phyloP scores from a whole-genome alignment of 2,113 vertebrate species.

The Neodon shergylaensis region DNA sequence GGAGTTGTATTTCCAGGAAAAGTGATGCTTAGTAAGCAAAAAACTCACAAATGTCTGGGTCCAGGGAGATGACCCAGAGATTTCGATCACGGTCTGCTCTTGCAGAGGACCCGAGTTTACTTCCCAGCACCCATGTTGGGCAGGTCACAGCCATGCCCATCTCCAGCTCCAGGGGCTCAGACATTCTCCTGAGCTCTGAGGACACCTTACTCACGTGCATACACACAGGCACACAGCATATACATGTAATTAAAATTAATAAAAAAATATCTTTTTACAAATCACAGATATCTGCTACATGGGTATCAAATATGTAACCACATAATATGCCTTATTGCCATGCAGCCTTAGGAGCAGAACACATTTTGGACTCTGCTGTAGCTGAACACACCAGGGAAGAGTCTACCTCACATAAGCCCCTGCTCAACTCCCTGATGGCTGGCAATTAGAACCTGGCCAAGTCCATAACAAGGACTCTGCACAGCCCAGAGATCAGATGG shows the following conservation, averaged over 20 bases:
- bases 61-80: background rate
- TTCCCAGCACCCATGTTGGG: background rate
- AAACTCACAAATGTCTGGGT: background rate
- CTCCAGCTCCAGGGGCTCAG: background rate
- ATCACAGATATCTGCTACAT: background rate
- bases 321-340: background rate
- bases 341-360: background rate
- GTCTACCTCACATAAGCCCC: background rate
- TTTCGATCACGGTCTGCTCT: background rate
- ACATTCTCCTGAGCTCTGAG: background rate
- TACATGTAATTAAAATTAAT: background rate
- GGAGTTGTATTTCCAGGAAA: background rate
- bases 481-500: background rate
- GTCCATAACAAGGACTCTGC: background rate
- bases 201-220: background rate
- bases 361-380: background rate
- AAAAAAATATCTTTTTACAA: background rate
- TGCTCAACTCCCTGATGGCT: background rate
- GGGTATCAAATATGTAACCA: background rate
- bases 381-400: no score
- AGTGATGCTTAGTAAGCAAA: background rate
- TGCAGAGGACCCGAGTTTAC: background rate
- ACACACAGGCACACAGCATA: background rate
- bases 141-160: background rate
- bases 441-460: background rate